phyloP scores from a whole-genome alignment of 2,113 vertebrate genomes.

The Caretta caretta region DNA sequence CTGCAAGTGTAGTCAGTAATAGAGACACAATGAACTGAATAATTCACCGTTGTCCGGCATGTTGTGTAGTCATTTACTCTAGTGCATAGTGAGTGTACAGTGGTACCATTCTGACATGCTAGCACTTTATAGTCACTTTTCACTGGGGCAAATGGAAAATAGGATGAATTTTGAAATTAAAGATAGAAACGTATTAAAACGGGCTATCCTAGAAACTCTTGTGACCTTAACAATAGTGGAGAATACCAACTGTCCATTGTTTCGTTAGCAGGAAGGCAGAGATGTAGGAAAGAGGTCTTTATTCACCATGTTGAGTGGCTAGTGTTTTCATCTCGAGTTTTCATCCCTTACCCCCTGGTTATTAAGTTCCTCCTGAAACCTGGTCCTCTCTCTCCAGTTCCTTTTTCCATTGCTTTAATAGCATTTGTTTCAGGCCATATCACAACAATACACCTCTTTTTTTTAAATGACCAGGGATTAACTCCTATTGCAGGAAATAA shows the following conservation, averaged over 20 bases:
- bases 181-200: neutral
- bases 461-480: neutral
- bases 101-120: neutral
- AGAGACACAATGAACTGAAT: neutral
- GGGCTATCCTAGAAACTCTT: neutral
- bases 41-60: neutral
- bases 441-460: neutral
- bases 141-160: neutral
- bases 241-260: neutral
- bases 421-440: neutral
- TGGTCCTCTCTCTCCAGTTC: neutral
- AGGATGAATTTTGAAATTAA: neutral
- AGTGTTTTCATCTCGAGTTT: neutral
- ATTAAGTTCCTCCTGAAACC: neutral
- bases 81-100: neutral
- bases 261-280: neutral
- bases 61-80: neutral
- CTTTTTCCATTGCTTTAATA: neutral
- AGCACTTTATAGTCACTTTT: neutral
- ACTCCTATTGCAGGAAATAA: neutral
- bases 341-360: neutral
- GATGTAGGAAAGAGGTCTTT: neutral
- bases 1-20: too few species aligned
- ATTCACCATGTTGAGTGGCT: neutral
- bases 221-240: neutral